phyloP scores from a whole-genome alignment of 2,797 vertebrate species.

The Alfaro cultratus region DNA sequence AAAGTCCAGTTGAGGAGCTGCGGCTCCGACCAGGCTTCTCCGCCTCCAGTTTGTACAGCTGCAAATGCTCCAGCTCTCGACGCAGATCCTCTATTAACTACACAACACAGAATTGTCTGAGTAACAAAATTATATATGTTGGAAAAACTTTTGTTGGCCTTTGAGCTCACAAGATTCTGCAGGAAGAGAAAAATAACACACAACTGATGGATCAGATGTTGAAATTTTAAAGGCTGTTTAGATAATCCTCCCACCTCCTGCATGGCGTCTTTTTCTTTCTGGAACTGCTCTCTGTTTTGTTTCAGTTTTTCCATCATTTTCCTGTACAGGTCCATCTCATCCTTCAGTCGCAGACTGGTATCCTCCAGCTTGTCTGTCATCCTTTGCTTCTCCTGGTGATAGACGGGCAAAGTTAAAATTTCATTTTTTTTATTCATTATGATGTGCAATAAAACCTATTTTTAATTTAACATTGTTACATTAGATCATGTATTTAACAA shows the following conservation, averaged over 20 bases:
- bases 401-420: constrained; percentile 1
- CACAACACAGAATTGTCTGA: constrained; percentile 15
- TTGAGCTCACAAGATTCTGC: constrained; percentile 13
- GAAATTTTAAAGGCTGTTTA: background rate
- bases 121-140: constrained; percentile 25
- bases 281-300: constrained; percentile 92
- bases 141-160: constrained; percentile 31
- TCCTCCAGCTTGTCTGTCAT: constrained; percentile 96
- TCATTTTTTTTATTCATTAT: background rate
- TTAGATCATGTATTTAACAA: background rate
- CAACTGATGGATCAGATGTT: constrained; percentile 17
- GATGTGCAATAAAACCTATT: background rate
- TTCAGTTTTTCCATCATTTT: constrained; percentile 98
- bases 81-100: constrained; percentile 95
- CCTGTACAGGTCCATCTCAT: constrained; percentile 97
- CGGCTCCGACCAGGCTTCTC: constrained; percentile 86
- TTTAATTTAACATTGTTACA: background rate
- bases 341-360: constrained; percentile 93
- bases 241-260: constrained; percentile 86
- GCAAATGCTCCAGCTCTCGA: constrained; percentile 93
- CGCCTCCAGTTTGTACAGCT: constrained; percentile 91
- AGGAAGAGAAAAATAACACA: background rate
- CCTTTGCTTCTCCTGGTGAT: constrained; percentile 89
- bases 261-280: constrained; percentile 93
- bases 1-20: constrained; percentile 82